Evolutionary conservation across 1,140 invertebrate species (phyloP), one percentile per base, ranked within the genome.

Genomic region (Drosophila willistoni): DNA sequence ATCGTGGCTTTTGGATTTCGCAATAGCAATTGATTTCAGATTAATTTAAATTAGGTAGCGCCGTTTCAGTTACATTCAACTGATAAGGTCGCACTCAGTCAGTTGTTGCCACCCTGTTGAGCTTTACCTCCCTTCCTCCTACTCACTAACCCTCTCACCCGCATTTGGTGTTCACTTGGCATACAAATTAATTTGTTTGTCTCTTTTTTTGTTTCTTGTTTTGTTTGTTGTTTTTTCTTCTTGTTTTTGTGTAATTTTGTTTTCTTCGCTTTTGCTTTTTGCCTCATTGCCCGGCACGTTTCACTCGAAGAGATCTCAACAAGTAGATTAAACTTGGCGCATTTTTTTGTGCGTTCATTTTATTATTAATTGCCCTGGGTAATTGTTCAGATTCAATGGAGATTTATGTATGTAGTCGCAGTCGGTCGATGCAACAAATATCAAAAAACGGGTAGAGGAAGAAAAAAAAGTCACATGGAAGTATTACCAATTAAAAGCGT

Each of bases 381-480:
- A 85, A 86, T 86, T 86, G 82, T 81, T 81, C 79, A 85, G 82
- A 85, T 85, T 86, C 82, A 85, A 85, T 86, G 57, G 79, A 79
- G 71, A 85, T 85, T 85, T 85, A 86, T 82, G 71, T 41, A 81
- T 83, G 71, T n/a, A n/a, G 34, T 67, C 47, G 59, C 44, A 57
- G 33, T 51, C 42, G 33, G 33, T 59, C 17, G 34, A 17, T 42
- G 73, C 73, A 77, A 77, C 17, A 36, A 29, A 57, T 41, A 39
- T 56, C 66, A 64, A 68, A 82, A 6, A 71, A 61, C 44, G 41
- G 44, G 2, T 51, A n/a, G 41, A 42, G 62, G 51, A 62, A 17
- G 57, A 56, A 34, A 13, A 25, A 36, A 55, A 22, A 13, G 63
- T 60, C 63, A 22, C 44, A 22, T n/a, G 44, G 25, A 71, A 61